These are phyloP conservation scores for Lamellibrachia luymesi DNA, from an alignment of 1,140 invertebrate genomes.

Conservation along the genomic window DNA sequence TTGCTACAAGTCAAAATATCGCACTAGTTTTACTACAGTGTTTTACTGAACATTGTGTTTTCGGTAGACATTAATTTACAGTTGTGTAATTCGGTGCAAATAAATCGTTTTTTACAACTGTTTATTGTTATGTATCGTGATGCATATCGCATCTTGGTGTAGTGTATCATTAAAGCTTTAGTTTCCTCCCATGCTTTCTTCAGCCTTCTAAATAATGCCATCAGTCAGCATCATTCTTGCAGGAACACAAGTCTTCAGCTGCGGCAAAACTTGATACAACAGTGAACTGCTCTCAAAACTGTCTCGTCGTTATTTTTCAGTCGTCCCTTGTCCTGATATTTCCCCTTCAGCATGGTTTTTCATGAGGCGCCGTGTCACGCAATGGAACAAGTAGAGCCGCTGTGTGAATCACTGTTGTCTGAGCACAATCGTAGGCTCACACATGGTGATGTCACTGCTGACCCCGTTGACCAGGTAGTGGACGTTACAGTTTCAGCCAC, in stretches of 20 bases:
- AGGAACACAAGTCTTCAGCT: neutral
- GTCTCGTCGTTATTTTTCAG: neutral
- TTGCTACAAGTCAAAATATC: too few species aligned
- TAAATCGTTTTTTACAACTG: too few species aligned
- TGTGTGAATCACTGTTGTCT: neutral
- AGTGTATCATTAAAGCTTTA: too few species aligned
- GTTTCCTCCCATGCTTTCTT: neutral
- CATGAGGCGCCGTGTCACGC: neutral
- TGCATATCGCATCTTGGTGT: too few species aligned
- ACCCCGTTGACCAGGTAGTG: neutral
- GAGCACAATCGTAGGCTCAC: neutral
- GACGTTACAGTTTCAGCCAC: neutral
- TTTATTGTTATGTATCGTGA: too few species aligned
- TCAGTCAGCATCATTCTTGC: neutral
- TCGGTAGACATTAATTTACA: too few species aligned
- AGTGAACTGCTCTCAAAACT: neutral
- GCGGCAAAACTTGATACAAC: too few species aligned
- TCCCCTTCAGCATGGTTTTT: neutral
- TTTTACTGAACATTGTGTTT: too few species aligned
- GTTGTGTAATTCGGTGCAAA: too few species aligned
- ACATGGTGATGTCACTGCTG: neutral
- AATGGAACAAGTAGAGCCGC: neutral
- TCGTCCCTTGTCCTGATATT: neutral
- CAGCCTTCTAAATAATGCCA: neutral
- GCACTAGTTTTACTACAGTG: too few species aligned